phyloP scores from a whole-genome alignment of 1,140 invertebrate species.

The Zaprionus ghesquierei region DNA sequence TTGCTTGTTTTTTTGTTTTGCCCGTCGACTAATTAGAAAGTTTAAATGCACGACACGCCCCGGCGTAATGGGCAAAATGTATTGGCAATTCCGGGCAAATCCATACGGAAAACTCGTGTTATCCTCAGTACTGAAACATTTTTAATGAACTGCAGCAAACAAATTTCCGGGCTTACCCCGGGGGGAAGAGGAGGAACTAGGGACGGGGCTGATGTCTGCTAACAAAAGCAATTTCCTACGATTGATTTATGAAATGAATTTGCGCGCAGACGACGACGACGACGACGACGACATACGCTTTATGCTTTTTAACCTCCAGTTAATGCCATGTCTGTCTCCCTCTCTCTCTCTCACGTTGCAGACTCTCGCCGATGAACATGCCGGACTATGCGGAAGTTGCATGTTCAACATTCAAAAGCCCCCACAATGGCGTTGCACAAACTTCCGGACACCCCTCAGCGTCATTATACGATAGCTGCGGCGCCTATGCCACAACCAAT shows the following conservation, averaged over 20 bases:
- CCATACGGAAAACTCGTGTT: neutral
- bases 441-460: constrained; percentile 40
- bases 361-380: constrained; percentile 82
- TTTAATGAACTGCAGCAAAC: constrained; percentile 46
- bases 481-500: constrained; percentile 82
- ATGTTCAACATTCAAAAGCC: constrained; percentile 82
- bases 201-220: constrained; percentile 1
- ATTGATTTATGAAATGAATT: constrained; percentile 72
- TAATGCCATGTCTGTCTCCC: constrained; percentile 6
- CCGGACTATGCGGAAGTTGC: constrained; percentile 84
- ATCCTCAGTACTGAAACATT: neutral
- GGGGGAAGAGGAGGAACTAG: neutral
- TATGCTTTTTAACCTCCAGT: constrained; percentile 53
- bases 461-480: constrained; percentile 81
- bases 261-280: constrained; percentile 49
- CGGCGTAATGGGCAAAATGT: constrained; percentile 52
- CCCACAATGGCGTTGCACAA: constrained; percentile 53
- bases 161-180: constrained; percentile 56
- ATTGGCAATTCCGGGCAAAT: constrained; percentile 44
- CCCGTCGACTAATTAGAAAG: constrained; percentile 67
- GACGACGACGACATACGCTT: no score
- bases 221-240: constrained; percentile 81
- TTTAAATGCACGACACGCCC: constrained; percentile 57
- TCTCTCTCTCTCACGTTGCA: constrained; percentile 38
- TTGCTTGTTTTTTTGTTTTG: constrained; percentile 2